phyloP scores from a whole-genome alignment of 2,113 vertebrate genomes.

The Junco hyemalis region DNA sequence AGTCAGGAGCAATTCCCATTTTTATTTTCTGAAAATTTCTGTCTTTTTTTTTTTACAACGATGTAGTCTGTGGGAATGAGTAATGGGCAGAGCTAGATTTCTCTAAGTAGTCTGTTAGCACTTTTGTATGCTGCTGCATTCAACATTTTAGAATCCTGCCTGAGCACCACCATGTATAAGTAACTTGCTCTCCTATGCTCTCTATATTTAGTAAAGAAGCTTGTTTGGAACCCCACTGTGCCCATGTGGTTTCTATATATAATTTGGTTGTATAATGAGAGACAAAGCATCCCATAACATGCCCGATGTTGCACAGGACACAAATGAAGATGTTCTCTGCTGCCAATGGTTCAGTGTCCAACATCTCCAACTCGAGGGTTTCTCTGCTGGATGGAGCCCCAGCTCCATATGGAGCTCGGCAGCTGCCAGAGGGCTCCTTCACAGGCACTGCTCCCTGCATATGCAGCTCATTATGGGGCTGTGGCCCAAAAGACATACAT shows the following conservation, averaged over 20 bases:
- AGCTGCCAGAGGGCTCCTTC: neutral
- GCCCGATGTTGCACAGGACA: neutral
- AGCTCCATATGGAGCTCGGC: neutral
- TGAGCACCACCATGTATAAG: conserved; percentile 2
- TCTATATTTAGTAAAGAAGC: conserved; percentile 56
- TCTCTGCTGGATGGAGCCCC: neutral
- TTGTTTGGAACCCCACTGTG: conserved; percentile 33
- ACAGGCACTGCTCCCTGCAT: neutral
- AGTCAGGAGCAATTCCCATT: conserved; percentile 32
- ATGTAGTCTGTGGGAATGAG: neutral
- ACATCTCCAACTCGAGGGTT: neutral
- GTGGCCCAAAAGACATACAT: neutral
- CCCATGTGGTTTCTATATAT: conserved; percentile 56
- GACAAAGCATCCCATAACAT: conserved; percentile 29
- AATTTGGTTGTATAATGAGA: conserved; percentile 35
- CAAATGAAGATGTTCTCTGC: conserved; percentile 10
- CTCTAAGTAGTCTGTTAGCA: neutral
- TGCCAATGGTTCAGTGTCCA: neutral
- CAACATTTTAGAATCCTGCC: neutral
- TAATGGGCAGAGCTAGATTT: neutral
- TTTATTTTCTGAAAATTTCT: conserved; percentile 21
- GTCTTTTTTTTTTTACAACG: neutral
- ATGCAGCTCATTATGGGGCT: neutral
- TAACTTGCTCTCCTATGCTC: neutral
- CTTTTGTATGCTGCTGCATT: neutral